These are phyloP conservation scores for Paradoxurus hermaphroditus DNA, from an alignment of 2,113 vertebrate genomes.

Conservation along the genomic window DNA sequence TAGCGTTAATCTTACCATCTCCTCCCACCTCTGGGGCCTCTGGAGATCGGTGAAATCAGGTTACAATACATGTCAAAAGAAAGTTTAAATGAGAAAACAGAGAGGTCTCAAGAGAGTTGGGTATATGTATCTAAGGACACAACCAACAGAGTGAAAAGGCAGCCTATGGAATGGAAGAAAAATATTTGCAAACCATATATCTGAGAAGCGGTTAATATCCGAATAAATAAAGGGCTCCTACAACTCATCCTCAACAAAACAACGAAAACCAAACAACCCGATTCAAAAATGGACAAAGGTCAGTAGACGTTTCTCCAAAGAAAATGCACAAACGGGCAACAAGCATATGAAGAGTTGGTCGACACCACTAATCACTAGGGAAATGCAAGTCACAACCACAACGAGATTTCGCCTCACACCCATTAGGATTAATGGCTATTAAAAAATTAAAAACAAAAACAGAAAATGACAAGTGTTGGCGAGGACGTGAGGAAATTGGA, in stretches of 20 bases:
- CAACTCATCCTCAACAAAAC: neutral
- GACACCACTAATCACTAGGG: neutral
- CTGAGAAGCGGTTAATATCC: neutral
- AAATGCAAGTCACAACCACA: neutral
- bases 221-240: neutral
- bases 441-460: neutral
- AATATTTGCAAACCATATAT: neutral
- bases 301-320: neutral
- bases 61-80: neutral
- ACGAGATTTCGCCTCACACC: neutral
- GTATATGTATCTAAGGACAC: neutral
- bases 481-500: neutral
- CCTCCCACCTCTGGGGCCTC: neutral
- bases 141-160: neutral
- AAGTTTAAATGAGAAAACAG: constrained; percentile 1
- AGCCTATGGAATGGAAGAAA: neutral
- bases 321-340: neutral
- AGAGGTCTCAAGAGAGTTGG: neutral
- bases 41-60: neutral
- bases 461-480: neutral
- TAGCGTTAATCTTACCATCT: neutral
- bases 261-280: neutral
- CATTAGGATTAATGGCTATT: neutral
- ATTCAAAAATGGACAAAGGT: neutral
- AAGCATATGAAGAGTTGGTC: neutral